Evolutionary conservation across 53 echinoderm and acorn worm species (phyloP), one percentile per base, ranked within the genome.

Genomic region (Arbacia lixula): DNA sequence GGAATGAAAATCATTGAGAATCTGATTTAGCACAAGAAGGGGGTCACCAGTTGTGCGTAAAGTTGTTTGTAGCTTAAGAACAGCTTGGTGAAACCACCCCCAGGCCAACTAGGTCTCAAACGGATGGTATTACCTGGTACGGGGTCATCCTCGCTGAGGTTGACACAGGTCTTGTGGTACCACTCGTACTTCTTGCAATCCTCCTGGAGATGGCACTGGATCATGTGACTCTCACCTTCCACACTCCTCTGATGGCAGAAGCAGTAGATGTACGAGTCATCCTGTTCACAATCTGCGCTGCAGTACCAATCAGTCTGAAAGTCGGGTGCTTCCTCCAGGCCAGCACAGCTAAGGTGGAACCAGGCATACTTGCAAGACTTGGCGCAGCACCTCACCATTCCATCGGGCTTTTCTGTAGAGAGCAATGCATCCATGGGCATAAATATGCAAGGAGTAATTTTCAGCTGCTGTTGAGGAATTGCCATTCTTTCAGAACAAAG

Each of bases 191-290:
- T 36, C 41, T 63, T 66, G 38, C 86, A 86, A 4, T 34, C 17
- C 1, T 50, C 86, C 50, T 42, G 50, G 3, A 86, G 54, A 36
- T 86, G 64, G 53, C 86, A 76, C 66, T 66, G 77, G 12, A 86
- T 53, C 86, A 86, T 76, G 25, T 66, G 64, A 35, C 36, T 76
- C 66, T 66, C 66, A 12, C 30, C 52, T 6, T 8, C n/a, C 14
- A 1, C 19, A 3, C 66, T 53, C 66, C 37, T 87, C 67, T 66
- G 77, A 22, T 68, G 87, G 25, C 87, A 87, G 32, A 28, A 30
- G 68, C 87, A 87, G 56, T 87, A 87, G 26, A 77, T 56, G 79
- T 78, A 87, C 0, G 40, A 67, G 20, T 33, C 64, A 49, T 34
- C 33, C 37, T 28, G 25, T 56, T 38, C 50, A 84, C 84, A 84